Conservation (phyloP, 2,113 vertebrate species). For the Halcyon senegalensis region DNA sequence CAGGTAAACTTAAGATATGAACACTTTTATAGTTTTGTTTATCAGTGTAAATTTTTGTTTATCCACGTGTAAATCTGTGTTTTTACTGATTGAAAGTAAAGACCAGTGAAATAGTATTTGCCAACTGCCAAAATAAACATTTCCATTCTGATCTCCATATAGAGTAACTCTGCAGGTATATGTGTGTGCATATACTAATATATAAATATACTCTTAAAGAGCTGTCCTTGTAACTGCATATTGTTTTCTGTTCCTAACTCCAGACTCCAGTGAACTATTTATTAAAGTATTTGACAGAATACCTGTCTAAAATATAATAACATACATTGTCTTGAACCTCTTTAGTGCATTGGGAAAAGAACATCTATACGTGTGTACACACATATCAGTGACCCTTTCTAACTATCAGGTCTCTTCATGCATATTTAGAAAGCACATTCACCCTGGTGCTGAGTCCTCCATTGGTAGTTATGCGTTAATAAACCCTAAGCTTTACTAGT, state of each 20-base stretch:
- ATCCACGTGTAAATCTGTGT: neutral
- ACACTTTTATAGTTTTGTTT: too few species aligned
- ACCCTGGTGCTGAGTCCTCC: accelerated
- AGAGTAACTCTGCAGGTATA: neutral
- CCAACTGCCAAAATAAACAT: neutral
- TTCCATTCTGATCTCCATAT: neutral
- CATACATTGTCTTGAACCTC: neutral
- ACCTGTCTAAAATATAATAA: neutral
- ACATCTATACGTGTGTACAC: neutral
- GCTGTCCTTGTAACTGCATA: accelerated
- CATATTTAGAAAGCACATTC: neutral
- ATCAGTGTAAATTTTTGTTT: neutral
- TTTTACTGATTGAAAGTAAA: neutral
- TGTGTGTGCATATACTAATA: neutral
- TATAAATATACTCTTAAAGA: neutral
- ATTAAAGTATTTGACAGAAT: neutral
- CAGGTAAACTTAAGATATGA: neutral
- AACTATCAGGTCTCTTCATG: neutral
- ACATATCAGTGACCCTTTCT: neutral
- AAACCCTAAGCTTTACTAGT: neutral
- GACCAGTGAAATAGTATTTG: neutral
- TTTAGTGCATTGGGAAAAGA: neutral
- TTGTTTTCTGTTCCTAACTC: neutral
- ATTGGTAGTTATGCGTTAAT: neutral
- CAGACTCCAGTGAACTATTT: neutral